Percentiles rank a stretch among this genome's conserved stretches.
phyloP scores from a whole-genome alignment of 2,113 vertebrate genomes.

The Triplophysa tibetana region DNA sequence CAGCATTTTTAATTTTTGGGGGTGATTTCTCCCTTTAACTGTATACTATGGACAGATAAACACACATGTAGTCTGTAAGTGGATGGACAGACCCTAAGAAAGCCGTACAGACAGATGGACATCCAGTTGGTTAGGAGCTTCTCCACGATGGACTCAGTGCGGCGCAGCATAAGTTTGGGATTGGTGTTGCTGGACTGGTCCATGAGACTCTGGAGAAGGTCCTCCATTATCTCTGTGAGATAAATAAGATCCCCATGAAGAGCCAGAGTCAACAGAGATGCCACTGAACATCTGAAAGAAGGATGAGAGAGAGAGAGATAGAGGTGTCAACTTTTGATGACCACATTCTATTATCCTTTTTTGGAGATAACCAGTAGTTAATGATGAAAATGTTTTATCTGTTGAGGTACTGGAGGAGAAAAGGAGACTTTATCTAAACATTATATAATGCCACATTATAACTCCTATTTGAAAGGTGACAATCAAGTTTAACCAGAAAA shows the following conservation, averaged over 20 bases:
- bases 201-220: conserved; percentile 85
- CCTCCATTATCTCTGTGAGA: conserved; percentile 88
- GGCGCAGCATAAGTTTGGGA: conserved; percentile 88
- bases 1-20: no score
- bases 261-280: conserved; percentile 88
- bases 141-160: conserved; percentile 91
- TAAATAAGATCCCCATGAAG: conserved; percentile 89
- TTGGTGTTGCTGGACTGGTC: conserved; percentile 84
- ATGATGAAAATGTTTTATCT: no score
- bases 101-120: conserved; percentile 95
- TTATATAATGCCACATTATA: no score
- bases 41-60: not conserved
- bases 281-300: conserved; percentile 81
- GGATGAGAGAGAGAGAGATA: not conserved
- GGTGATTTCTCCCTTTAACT: no score
- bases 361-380: no score
- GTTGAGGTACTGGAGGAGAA: no score
- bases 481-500: not conserved
- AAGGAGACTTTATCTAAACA: no score
- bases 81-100: conserved; percentile 80
- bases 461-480: not conserved
- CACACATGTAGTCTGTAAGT: not conserved
- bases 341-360: no score
- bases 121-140: conserved; percentile 97
- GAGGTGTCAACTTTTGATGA: not conserved